Evolutionary conservation across 2,113 vertebrate genomes (phyloP).

Genomic region (Pterocles burchelli): DNA sequence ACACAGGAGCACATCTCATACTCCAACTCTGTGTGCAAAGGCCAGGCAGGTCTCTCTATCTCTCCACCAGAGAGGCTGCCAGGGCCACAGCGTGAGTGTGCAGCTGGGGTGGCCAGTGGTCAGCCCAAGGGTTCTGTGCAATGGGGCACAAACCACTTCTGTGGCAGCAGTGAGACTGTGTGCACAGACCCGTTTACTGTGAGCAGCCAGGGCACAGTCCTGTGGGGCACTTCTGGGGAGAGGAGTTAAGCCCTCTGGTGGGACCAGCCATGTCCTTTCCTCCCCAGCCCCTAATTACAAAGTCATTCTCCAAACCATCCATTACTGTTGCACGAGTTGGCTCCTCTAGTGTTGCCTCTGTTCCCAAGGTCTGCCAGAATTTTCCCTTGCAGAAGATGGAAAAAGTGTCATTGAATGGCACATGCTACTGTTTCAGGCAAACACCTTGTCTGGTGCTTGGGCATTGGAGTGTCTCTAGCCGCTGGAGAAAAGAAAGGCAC

Average conservation of each 20-base stretch:
- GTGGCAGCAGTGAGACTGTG: background rate
- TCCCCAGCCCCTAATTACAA: background rate
- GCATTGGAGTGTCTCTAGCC: background rate
- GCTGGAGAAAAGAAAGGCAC: background rate
- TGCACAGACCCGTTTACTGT: background rate
- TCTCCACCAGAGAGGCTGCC: background rate
- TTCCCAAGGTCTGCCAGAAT: background rate
- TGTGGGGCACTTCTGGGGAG: background rate
- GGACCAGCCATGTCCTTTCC: background rate
- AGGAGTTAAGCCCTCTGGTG: background rate
- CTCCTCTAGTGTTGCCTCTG: background rate
- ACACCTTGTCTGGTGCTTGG: background rate
- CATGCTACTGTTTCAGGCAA: background rate
- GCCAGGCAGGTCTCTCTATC: background rate
- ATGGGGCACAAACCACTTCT: background rate
- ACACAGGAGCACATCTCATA: rapidly evolving
- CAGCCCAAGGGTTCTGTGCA: background rate
- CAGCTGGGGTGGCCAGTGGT: background rate
- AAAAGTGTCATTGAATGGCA: background rate
- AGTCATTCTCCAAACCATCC: background rate
- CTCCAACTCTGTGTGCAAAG: background rate
- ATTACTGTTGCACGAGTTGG: background rate
- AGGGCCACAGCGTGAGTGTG: rapidly evolving
- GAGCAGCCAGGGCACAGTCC: background rate
- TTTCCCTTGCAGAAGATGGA: background rate